Evolutionary conservation across 2,113 vertebrate genomes (phyloP).

Genomic region (Bos javanicus): DNA sequence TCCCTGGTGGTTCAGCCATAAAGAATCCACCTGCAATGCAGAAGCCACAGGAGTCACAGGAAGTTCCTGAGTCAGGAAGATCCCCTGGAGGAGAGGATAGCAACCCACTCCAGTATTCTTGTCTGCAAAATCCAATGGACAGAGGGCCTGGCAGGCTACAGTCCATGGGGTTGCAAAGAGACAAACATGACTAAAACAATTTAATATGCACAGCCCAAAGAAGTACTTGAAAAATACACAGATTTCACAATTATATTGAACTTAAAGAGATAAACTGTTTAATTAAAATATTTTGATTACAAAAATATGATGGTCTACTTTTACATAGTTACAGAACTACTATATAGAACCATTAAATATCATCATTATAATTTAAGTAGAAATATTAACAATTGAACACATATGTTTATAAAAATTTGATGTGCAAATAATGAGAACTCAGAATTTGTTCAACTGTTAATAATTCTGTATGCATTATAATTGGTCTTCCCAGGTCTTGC

Average conservation of each 20-base stretch:
- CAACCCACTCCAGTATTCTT: not conserved
- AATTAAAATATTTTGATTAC: not conserved
- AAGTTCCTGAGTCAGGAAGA: not conserved
- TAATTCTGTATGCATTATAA: not conserved
- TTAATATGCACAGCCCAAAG: not conserved
- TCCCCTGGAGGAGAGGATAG: not conserved
- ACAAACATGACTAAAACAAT: not conserved
- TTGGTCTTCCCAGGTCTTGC: not conserved
- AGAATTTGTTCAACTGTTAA: not conserved
- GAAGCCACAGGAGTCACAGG: not conserved
- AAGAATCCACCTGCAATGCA: not conserved
- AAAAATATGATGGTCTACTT: not conserved
- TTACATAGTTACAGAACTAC: not conserved
- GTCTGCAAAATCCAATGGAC: not conserved
- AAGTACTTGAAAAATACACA: conserved; percentile 17
- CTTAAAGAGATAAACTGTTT: not conserved
- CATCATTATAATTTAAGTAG: not conserved
- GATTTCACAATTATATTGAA: not conserved
- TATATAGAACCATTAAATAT: not conserved
- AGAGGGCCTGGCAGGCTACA: not conserved
- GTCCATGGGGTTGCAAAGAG: not conserved
- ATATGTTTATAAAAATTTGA: not conserved
- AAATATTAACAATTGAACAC: not conserved
- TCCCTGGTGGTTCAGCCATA: not conserved
- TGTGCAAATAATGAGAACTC: not conserved